phyloP scores from a whole-genome alignment of 2,797 vertebrate genomes.

The Pogonophryne albipinna region DNA sequence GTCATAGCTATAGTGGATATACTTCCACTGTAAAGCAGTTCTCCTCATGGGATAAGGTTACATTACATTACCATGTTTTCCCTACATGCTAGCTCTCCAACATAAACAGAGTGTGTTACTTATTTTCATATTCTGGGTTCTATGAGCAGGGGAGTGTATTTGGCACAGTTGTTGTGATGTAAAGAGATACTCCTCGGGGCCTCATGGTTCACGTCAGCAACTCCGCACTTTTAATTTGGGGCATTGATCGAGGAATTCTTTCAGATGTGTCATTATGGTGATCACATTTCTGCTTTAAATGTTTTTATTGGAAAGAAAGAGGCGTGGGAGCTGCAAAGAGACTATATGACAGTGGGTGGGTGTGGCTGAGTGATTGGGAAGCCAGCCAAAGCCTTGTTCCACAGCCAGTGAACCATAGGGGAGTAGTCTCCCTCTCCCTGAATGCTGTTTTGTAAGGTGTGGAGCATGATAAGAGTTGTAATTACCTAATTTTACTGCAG shows the following conservation, averaged over 20 bases:
- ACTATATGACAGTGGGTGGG: conserved; percentile 60
- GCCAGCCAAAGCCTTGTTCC: conserved; percentile 64
- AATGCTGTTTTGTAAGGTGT: conserved; percentile 78
- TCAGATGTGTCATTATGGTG: conserved; percentile 50
- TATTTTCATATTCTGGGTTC: conserved; percentile 34
- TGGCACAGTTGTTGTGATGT: conserved; percentile 37
- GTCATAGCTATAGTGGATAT: conserved; percentile 50
- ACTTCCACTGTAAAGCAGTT: conserved; percentile 49
- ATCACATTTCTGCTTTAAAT: conserved; percentile 55
- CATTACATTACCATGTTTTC: conserved; percentile 53
- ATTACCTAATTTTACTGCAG: conserved; percentile 78
- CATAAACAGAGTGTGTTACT: conserved; percentile 55
- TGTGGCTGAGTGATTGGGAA: conserved; percentile 66
- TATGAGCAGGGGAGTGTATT: conserved; percentile 21
- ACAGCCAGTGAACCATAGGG: conserved; percentile 58
- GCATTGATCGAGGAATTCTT: conserved; percentile 38
- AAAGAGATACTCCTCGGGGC: conserved; percentile 44
- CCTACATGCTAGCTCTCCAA: conserved; percentile 35
- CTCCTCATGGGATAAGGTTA: conserved; percentile 55
- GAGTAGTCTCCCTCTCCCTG: conserved; percentile 61
- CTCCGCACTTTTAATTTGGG: conserved; percentile 38
- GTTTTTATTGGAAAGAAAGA: conserved; percentile 49
- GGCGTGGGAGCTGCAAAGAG: conserved; percentile 22
- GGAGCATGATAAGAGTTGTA: conserved; percentile 78
- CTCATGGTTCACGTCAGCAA: conserved; percentile 43